These are phyloP conservation scores for Apamea anceps DNA, from an alignment of 2,888 invertebrate genomes.

Conservation along the genomic window DNA sequence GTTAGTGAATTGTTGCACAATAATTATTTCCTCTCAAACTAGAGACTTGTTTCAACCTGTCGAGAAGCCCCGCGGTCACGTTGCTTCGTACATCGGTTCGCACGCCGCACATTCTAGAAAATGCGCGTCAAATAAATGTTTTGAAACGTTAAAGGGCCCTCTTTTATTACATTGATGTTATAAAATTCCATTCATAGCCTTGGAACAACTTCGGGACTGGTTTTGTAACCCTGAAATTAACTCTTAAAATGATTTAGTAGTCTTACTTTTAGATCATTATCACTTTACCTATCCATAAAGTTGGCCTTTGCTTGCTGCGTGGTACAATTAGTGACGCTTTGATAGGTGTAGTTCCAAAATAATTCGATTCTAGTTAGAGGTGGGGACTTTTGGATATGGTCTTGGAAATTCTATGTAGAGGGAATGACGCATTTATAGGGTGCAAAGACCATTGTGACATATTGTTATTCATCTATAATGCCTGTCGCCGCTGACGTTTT, in stretches of 20 bases:
- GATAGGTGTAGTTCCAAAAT: neutral
- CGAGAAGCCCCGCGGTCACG: constrained; percentile 59
- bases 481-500: neutral
- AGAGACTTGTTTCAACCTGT: constrained; percentile 69
- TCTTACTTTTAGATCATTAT: neutral
- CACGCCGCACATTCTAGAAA: constrained; percentile 62
- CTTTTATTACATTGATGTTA: constrained; percentile 44
- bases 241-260: constrained; percentile 1
- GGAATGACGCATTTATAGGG: constrained; percentile 35
- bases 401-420: constrained; percentile 6
- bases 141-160: constrained; percentile 10
- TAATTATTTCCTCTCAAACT: constrained; percentile 23
- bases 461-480: constrained; percentile 26
- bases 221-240: constrained; percentile 38
- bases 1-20: constrained; percentile 27
- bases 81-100: constrained; percentile 39
- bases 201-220: constrained; percentile 32
- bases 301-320: constrained; percentile 3
- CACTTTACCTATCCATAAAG: neutral
- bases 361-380: constrained; percentile 11
- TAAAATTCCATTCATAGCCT: constrained; percentile 37
- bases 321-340: constrained; percentile 11
- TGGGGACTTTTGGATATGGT: neutral
- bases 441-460: constrained; percentile 9
- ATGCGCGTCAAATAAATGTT: constrained; percentile 38